These are phyloP conservation scores for Nemotelus pantherinus DNA, from an alignment of 2,888 invertebrate species.

Conservation along the genomic window DNA sequence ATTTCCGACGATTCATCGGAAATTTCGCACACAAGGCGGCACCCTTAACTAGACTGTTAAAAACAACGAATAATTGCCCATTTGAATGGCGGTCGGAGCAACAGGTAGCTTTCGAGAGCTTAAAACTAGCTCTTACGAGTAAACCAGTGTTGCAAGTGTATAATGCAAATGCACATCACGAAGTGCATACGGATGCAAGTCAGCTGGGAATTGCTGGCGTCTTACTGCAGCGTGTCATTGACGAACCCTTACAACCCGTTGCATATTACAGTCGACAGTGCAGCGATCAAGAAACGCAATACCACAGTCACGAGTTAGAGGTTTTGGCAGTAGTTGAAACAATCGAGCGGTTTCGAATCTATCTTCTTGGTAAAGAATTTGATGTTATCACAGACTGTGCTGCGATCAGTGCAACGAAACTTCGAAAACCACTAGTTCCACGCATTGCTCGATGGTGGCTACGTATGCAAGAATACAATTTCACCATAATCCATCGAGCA, in stretches of 20 bases:
- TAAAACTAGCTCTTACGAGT: background rate
- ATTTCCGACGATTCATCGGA: slow-evolving; percentile 9
- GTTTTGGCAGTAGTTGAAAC: too few species aligned
- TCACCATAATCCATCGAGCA: background rate
- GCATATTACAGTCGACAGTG: too few species aligned
- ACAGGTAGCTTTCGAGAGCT: background rate
- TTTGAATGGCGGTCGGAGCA: background rate
- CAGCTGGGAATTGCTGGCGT: slow-evolving; percentile 57
- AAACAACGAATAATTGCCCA: background rate
- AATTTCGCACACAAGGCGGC: background rate
- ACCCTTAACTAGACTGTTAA: background rate
- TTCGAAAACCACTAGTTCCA: background rate
- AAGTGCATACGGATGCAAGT: slow-evolving; percentile 60
- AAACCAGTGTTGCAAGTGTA: slow-evolving; percentile 53
- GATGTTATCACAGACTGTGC: background rate
- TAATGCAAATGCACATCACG: slow-evolving; percentile 52
- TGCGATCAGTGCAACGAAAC: background rate
- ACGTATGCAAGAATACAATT: background rate
- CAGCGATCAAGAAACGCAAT: background rate
- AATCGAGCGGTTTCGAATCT: slow-evolving; percentile 51
- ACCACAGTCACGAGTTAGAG: slow-evolving; percentile 46
- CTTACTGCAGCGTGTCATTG: slow-evolving; percentile 54
- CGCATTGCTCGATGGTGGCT: slow-evolving; percentile 1
- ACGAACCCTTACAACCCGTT: too few species aligned
- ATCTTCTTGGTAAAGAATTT: slow-evolving; percentile 56